Base-by-base conservation (phyloP, 2,888 invertebrate genomes). In the Pheosia gnoma region DNA sequence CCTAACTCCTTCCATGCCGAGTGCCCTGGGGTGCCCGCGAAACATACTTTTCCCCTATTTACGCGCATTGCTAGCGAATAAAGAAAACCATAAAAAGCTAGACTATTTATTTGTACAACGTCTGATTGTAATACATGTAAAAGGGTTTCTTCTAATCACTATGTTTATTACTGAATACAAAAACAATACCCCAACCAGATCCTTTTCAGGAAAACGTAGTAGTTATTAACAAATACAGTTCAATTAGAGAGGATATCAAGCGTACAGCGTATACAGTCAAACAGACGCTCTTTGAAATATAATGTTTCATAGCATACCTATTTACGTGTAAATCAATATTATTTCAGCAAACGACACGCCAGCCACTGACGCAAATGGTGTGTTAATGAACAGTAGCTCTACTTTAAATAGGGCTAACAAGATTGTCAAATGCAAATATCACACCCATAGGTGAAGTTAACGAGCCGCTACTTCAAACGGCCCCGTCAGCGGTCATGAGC, bases 301-400 rank as follows among this genome's bases (percentile, higher is more conserved):
- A n/a, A n/a, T n/a, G n/a, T n/a, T n/a, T n/a, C n/a, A n/a, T n/a
- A 43, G 43, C 4, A 39, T 5, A 39, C 39, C 39, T 39, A 39
- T 6, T 9, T 65, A 65, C 64, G 58, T n/a, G n/a, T n/a, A n/a
- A n/a, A 70, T 64, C 61, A 70, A 60, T 36, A n/a, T n/a, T 37
- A 52, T 60, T 67, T 67, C 59, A 54, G 59, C 70, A 59, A 59
- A 63, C 47, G 52, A 51, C 57, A 61, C 55, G 63, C 63, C 69
- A 67, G 61, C 64, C 64, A 63, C 58, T 60, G 51, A 57, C 57
- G 25, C 51, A 52, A 62, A 60, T 67, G 61, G 67, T 57, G 59
- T 64, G 61, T 45, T 70, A 70, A 70, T 69, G 64, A 60, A 67
- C 57, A 55, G 58, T 63, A 66, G 59, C 60, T 61, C 49, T 60